Percentiles rank a stretch among this genome's conserved stretches.
These are phyloP conservation scores for Prosapia bicincta DNA, from an alignment of 2,888 invertebrate species.

Conservation along the genomic window DNA sequence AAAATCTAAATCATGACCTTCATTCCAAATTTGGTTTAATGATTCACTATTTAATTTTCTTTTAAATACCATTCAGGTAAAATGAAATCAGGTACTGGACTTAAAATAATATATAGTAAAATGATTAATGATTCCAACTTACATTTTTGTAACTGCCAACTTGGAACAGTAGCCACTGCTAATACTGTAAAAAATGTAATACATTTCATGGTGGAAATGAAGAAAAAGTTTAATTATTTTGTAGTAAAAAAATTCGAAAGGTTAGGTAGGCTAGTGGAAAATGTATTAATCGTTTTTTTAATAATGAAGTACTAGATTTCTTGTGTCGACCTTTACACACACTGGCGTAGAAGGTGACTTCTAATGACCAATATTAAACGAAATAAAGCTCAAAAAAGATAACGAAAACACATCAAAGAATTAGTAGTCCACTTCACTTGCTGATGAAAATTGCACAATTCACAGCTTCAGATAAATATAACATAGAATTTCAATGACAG, in stretches of 20 bases:
- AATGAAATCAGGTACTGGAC: too few relatives aligned
- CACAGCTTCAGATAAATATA: background rate
- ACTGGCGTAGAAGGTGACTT: constrained; percentile 79
- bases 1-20: too few relatives aligned
- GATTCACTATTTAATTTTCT: too few relatives aligned
- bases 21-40: too few relatives aligned
- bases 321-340: constrained; percentile 74
- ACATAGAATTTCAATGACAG: background rate
- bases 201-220: background rate
- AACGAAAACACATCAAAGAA: background rate
- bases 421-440: background rate
- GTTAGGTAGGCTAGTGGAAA: too few relatives aligned
- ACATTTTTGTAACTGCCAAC: background rate
- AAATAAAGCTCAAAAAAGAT: background rate
- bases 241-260: background rate
- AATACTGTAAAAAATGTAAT: background rate
- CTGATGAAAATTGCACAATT: background rate
- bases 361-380: background rate
- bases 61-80: too few relatives aligned
- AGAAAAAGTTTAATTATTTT: background rate
- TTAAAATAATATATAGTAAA: too few relatives aligned
- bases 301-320: too few relatives aligned
- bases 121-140: too few relatives aligned
- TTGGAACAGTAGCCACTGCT: background rate
- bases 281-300: too few relatives aligned